Evolutionary conservation across 2,113 vertebrate species (phyloP).

Genomic region (Tor tambroides): DNA sequence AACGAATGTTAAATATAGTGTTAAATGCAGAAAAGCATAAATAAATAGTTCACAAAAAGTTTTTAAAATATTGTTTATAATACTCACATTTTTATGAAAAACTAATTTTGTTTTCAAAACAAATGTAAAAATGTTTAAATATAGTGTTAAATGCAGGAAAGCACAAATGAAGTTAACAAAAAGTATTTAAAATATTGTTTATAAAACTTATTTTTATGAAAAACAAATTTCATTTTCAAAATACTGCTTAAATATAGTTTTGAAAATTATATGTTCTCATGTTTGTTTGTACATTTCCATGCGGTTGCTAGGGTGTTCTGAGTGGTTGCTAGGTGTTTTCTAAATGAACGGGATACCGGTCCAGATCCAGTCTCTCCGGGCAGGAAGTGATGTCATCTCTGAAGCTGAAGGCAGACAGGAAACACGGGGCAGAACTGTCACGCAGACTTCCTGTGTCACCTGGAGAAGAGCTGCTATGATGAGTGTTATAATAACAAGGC

Average conservation of each 20-base stretch:
- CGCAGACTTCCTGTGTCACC: slow-evolving; percentile 51
- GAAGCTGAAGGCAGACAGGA: slow-evolving; percentile 76
- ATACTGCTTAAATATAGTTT: background rate
- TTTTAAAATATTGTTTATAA: no score
- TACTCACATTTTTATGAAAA: no score
- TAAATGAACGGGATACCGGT: slow-evolving; percentile 78
- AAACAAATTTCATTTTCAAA: background rate
- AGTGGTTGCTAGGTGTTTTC: no score
- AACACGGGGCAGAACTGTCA: slow-evolving; percentile 55
- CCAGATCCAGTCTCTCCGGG: slow-evolving; percentile 83
- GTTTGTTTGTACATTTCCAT: background rate
- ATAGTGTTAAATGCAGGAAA: no score
- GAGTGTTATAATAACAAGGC: background rate
- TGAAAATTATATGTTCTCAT: no score
- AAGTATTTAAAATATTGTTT: no score
- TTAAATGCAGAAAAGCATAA: no score
- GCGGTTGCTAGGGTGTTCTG: background rate
- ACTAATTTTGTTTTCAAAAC: background rate
- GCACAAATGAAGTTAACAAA: no score
- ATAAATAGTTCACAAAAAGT: no score
- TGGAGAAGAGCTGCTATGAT: background rate
- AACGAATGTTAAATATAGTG: no score
- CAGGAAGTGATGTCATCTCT: slow-evolving; percentile 78
- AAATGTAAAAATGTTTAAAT: no score
- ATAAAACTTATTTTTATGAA: no score